Percentiles rank a stretch among this genome's conserved stretches.
Evolutionary conservation across 2,113 vertebrate genomes (phyloP).

Genomic region (Takifugu bimaculatus): DNA sequence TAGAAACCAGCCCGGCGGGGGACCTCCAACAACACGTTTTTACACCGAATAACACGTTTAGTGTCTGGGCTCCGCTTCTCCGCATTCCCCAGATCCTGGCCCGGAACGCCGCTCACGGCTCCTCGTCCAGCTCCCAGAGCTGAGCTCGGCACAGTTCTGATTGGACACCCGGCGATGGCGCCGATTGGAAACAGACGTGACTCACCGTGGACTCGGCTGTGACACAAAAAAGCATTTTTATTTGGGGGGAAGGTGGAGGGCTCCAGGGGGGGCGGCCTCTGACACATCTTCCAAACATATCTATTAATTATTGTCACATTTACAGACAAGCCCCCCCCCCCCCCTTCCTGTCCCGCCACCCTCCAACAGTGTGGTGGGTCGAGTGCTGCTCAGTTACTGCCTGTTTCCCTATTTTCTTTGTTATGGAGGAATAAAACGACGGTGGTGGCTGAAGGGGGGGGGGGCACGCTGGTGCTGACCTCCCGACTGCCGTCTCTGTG

Average conservation of each 20-base stretch:
- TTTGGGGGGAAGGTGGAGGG: conserved; percentile 34
- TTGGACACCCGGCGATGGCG: conserved; percentile 56
- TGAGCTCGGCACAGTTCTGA: conserved; percentile 70
- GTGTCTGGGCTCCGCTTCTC: no score
- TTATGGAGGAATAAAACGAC: conserved; percentile 58
- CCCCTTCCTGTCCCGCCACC: neutral
- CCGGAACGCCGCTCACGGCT: conserved; percentile 28
- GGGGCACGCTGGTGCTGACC: conserved; percentile 61
- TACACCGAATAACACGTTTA: no score
- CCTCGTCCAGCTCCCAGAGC: conserved; percentile 61
- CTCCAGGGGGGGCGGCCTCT: conserved; percentile 30
- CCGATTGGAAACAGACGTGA: conserved; percentile 67
- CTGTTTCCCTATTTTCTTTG: conserved; percentile 59
- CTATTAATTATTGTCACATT: conserved; percentile 60
- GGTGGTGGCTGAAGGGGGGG: conserved; percentile 34
- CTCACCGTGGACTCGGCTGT: conserved; percentile 50
- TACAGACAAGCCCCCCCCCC: conserved; percentile 18
- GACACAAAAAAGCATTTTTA: conserved; percentile 35
- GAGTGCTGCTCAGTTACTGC: conserved; percentile 58
- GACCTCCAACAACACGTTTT: conserved; percentile 59
- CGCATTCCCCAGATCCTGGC: neutral
- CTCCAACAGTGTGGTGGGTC: conserved; percentile 51
- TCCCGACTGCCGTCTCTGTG: conserved; percentile 58
- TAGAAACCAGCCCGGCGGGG: conserved; percentile 94
- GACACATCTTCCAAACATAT: conserved; percentile 34